phyloP scores from a whole-genome alignment of 2,797 vertebrate species.

The Sebastes iracundus region DNA sequence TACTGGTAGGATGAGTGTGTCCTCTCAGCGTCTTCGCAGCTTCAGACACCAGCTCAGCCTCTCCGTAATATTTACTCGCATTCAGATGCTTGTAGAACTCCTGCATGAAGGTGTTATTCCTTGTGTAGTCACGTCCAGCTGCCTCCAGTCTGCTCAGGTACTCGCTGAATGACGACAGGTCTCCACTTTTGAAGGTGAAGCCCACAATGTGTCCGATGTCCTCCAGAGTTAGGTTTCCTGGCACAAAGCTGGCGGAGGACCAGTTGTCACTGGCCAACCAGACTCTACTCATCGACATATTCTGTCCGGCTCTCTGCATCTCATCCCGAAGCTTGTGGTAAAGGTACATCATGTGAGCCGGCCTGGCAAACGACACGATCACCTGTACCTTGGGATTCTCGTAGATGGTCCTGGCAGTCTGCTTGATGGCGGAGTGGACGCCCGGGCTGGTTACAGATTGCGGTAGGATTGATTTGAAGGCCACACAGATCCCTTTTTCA shows the following conservation, averaged over 20 bases:
- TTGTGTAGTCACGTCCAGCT: constrained; percentile 18
- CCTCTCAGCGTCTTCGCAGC: constrained; percentile 51
- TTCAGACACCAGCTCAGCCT: background rate
- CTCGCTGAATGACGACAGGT: constrained; percentile 76
- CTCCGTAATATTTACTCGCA: background rate
- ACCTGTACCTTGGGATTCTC: constrained; percentile 85
- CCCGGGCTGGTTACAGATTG: constrained; percentile 78
- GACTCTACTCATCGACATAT: constrained; percentile 78
- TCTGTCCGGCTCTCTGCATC: constrained; percentile 62
- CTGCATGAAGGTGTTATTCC: constrained; percentile 79
- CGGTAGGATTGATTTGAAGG: constrained; percentile 87
- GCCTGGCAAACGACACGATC: constrained; percentile 87
- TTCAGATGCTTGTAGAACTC: constrained; percentile 47
- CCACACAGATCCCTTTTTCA: constrained; percentile 85
- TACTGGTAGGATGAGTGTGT: constrained; percentile 57
- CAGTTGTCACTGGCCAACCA: constrained; percentile 93
- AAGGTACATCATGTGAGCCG: constrained; percentile 81
- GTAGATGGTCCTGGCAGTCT: constrained; percentile 78
- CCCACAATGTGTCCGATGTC: constrained; percentile 86
- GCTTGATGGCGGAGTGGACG: constrained; percentile 67
- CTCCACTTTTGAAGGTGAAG: constrained; percentile 87
- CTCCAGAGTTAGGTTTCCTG: constrained; percentile 74
- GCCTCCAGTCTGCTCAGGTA: constrained; percentile 80
- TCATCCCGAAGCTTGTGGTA: constrained; percentile 77
- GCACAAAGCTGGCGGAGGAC: constrained; percentile 81